Evolutionary conservation across 2,797 vertebrate species (phyloP).

Genomic region (Dipus sagitta): DNA sequence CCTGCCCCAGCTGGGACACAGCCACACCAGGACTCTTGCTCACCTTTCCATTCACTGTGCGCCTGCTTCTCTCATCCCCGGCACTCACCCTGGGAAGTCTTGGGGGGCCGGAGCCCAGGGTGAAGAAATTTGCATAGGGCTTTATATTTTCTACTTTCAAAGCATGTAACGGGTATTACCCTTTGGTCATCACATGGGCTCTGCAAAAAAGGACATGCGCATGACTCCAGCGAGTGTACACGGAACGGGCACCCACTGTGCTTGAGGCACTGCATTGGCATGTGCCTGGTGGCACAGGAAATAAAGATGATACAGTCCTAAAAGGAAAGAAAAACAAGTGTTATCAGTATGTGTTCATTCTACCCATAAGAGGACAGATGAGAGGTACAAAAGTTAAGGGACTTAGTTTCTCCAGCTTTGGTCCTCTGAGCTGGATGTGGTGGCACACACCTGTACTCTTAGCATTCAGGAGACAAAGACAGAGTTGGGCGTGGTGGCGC

Average conservation of each 20-base stretch:
- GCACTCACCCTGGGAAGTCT: background rate
- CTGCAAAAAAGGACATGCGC: background rate
- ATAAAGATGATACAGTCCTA: background rate
- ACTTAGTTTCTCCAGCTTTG: background rate
- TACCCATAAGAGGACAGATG: background rate
- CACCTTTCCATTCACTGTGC: no score
- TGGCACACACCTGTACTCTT: background rate
- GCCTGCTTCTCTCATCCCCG: background rate
- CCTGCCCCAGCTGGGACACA: background rate
- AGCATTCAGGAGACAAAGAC: no score
- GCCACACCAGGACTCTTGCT: background rate
- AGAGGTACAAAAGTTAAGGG: constrained; percentile 12
- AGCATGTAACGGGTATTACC: background rate
- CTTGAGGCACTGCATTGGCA: background rate
- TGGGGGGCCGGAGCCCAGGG: background rate
- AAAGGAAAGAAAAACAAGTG: background rate
- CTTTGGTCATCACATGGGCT: background rate
- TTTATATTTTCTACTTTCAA: background rate
- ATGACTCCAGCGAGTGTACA: background rate
- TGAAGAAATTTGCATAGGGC: background rate
- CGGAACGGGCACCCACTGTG: background rate
- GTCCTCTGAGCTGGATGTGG: background rate
- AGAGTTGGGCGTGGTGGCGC: no score
- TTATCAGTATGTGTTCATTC: background rate
- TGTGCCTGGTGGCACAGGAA: background rate